These are phyloP conservation scores for Crossocerus cetratus DNA, from an alignment of 2,888 invertebrate genomes.

Conservation along the genomic window DNA sequence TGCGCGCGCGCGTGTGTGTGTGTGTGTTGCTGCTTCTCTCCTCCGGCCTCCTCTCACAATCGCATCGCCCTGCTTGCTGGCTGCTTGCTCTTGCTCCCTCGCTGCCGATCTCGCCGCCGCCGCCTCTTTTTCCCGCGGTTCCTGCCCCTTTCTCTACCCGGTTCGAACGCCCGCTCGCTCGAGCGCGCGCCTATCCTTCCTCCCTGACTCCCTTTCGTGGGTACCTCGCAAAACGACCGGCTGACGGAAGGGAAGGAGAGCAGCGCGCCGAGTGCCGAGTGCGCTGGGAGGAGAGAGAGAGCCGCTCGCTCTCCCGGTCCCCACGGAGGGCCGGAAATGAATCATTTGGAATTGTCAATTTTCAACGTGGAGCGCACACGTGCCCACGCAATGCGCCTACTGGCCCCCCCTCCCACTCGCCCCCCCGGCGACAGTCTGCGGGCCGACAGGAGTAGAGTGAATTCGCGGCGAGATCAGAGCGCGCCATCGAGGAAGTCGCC, in stretches of 20 bases:
- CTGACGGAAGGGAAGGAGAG: constrained; percentile 34
- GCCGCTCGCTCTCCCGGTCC: constrained; percentile 51
- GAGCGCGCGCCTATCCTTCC: constrained; percentile 6
- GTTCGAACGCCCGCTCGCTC: constrained; percentile 13
- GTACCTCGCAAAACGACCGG: constrained; percentile 17
- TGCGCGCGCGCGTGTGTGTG: constrained; percentile 6
- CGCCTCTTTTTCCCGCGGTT: constrained; percentile 11
- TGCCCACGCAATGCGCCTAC: constrained; percentile 20
- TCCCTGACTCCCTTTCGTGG: not conserved
- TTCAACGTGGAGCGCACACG: constrained; percentile 54
- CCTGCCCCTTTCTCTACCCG: constrained; percentile 6
- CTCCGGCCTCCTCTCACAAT: no score
- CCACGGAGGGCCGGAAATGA: constrained; percentile 70
- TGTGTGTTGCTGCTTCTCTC: constrained; percentile 25
- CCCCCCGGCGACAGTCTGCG: not conserved
- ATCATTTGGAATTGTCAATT: constrained; percentile 74
- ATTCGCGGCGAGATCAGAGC: constrained; percentile 36
- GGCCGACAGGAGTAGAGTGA: constrained; percentile 12
- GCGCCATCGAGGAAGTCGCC: constrained; percentile 33
- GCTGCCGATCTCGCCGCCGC: constrained; percentile 1
- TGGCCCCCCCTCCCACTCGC: not conserved
- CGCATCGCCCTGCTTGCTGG: constrained; percentile 13
- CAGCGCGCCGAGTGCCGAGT: constrained; percentile 7
- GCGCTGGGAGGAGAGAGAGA: no score
- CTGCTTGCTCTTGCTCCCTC: constrained; percentile 21